These are phyloP conservation scores for Tachina fera DNA, from an alignment of 2,888 invertebrate genomes.

Conservation along the genomic window DNA sequence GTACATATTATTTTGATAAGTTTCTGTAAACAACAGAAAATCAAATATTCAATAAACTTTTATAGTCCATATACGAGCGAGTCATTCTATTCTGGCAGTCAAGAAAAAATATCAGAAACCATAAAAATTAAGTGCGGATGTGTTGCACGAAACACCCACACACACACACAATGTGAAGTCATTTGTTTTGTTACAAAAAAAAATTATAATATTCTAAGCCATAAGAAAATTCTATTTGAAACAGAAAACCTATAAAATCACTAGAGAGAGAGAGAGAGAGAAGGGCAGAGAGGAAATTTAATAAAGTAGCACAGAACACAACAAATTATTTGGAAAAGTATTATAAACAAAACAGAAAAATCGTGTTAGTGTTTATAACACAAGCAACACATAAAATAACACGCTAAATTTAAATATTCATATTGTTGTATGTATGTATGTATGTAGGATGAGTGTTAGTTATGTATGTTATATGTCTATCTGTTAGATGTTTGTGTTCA, in stretches of 20 bases:
- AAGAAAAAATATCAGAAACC: constrained; percentile 23
- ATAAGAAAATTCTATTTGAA: neutral
- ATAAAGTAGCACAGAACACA: neutral
- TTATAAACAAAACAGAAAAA: constrained; percentile 5
- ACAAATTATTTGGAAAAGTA: constrained; percentile 4
- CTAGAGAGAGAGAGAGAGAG: too few species aligned
- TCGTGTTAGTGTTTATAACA: constrained; percentile 47
- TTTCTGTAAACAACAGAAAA: constrained; percentile 46
- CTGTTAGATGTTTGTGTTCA: too few species aligned
- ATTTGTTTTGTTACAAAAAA: neutral
- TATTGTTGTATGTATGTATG: neutral
- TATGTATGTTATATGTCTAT: too few species aligned
- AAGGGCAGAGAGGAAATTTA: neutral
- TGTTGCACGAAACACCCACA: constrained; percentile 6
- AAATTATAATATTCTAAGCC: neutral
- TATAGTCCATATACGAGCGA: constrained; percentile 21
- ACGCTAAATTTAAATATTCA: constrained; percentile 41
- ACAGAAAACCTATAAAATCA: neutral
- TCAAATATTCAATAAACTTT: constrained; percentile 65
- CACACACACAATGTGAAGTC: constrained; percentile 8
- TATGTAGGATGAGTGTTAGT: too few species aligned
- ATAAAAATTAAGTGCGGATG: constrained; percentile 33
- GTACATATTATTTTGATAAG: neutral
- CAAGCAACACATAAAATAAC: constrained; percentile 31
- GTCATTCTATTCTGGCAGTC: neutral